phyloP scores from a whole-genome alignment of 2,113 vertebrate species.

The Oreochromis aureus region DNA sequence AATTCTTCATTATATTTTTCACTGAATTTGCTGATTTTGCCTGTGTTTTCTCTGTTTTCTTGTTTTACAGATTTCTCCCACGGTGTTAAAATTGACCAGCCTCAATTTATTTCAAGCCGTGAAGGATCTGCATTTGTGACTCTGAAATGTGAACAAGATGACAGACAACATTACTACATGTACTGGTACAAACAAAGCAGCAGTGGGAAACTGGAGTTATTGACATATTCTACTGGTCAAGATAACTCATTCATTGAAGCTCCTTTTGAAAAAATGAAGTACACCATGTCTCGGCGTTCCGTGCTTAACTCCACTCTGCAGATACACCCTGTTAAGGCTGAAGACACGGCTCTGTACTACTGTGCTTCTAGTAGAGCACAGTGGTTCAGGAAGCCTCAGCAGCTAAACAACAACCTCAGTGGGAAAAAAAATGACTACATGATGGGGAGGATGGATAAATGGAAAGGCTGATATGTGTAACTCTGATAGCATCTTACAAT shows the following conservation, averaged over 20 bases:
- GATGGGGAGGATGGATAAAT: background rate
- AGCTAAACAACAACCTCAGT: background rate
- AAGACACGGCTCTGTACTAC: background rate
- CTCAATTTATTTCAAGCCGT: too few relatives aligned
- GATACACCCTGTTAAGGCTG: fast-evolving
- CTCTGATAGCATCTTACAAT: too few relatives aligned
- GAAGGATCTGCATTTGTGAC: too few relatives aligned
- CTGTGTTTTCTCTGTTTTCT: too few relatives aligned
- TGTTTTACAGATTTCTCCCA: too few relatives aligned
- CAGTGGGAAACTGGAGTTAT: background rate
- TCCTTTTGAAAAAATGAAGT: background rate
- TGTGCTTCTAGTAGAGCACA: background rate
- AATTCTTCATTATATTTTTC: too few relatives aligned
- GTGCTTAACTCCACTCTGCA: background rate
- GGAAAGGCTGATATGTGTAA: background rate
- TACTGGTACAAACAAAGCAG: too few relatives aligned
- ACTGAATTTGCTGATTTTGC: too few relatives aligned
- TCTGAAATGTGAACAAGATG: too few relatives aligned
- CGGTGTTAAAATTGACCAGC: too few relatives aligned
- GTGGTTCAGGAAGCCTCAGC: background rate
- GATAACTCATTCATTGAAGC: too few relatives aligned
- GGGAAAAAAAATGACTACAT: fast-evolving
- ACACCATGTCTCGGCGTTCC: background rate
- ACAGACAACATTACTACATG: too few relatives aligned
- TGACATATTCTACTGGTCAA: background rate